phyloP scores from a whole-genome alignment of 2,797 vertebrate species.

The Micromesistius poutassou region DNA sequence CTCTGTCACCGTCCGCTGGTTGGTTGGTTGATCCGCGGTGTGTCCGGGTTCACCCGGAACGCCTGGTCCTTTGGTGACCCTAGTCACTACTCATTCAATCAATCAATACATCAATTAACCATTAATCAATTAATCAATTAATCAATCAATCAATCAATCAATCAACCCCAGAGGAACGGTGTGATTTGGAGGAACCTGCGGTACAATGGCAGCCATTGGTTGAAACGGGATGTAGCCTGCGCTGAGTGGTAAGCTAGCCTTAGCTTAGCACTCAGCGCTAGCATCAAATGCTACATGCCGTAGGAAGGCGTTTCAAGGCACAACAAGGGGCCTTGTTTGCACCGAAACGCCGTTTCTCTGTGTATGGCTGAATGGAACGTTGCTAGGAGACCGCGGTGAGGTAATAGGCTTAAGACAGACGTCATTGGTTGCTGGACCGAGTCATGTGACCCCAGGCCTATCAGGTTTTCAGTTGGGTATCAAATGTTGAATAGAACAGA shows the following conservation, averaged over 20 bases:
- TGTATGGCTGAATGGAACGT: slow-evolving; percentile 34
- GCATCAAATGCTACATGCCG: slow-evolving; percentile 9
- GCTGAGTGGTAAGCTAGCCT: not conserved
- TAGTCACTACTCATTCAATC: not conserved
- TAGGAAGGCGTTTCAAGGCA: slow-evolving; percentile 38
- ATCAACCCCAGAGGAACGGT: not conserved
- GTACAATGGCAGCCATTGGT: slow-evolving; percentile 32
- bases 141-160: not conserved
- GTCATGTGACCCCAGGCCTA: slow-evolving; percentile 9
- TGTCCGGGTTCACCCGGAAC: not conserved
- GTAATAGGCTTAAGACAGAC: slow-evolving; percentile 22
- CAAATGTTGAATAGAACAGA: slow-evolving; percentile 10
- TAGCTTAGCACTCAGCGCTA: slow-evolving; percentile 11
- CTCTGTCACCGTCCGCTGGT: not conserved
- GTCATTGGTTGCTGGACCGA: slow-evolving; percentile 26
- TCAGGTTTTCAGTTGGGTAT: slow-evolving; percentile 24
- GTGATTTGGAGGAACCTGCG: slow-evolving; percentile 39
- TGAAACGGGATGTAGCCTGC: slow-evolving; percentile 55
- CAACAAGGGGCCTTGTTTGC: slow-evolving; percentile 14
- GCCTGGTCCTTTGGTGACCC: too few species aligned
- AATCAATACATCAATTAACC: not conserved
- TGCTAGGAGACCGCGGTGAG: slow-evolving; percentile 18
- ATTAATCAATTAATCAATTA: slow-evolving; percentile 7
- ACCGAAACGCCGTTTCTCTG: slow-evolving; percentile 35
- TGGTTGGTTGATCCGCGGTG: not conserved